Evolutionary conservation across 2,797 vertebrate genomes (phyloP).

Genomic region (Mormyrus hasselquistii): DNA sequence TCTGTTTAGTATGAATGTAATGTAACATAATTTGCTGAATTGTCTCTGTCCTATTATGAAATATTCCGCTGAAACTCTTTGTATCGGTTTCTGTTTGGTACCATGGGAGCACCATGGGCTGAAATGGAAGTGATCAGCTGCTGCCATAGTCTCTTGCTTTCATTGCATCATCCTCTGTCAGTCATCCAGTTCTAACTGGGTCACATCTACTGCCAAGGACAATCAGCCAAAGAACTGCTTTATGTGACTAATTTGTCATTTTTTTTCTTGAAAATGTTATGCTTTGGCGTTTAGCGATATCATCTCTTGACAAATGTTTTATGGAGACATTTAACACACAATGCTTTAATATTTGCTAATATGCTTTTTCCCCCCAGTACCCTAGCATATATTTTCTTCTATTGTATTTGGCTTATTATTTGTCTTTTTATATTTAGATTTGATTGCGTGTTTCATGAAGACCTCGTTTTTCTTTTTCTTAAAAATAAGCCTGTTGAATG

Average conservation of each 20-base stretch:
- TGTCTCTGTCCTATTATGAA: background rate
- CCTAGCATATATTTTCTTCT: background rate
- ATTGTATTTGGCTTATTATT: background rate
- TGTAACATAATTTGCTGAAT: background rate
- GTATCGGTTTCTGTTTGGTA: background rate
- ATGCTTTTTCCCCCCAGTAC: background rate
- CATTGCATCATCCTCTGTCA: background rate
- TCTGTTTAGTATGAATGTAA: background rate
- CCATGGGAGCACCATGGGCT: background rate
- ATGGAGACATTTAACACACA: background rate
- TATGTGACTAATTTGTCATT: background rate
- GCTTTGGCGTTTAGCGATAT: background rate
- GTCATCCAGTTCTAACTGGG: constrained; percentile 8
- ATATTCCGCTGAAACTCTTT: background rate
- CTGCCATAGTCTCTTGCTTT: background rate
- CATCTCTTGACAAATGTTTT: background rate
- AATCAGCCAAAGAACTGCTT: constrained; percentile 2
- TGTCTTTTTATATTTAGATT: background rate
- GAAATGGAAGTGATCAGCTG: background rate
- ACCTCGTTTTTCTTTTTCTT: background rate
- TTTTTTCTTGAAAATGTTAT: background rate
- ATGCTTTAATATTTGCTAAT: background rate
- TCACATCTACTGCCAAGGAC: constrained; percentile 12
- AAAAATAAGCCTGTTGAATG: background rate
- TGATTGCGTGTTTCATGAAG: background rate